Base-by-base conservation (phyloP, 2,888 invertebrate genomes). In the Lasioglossum zephyrum region DNA sequence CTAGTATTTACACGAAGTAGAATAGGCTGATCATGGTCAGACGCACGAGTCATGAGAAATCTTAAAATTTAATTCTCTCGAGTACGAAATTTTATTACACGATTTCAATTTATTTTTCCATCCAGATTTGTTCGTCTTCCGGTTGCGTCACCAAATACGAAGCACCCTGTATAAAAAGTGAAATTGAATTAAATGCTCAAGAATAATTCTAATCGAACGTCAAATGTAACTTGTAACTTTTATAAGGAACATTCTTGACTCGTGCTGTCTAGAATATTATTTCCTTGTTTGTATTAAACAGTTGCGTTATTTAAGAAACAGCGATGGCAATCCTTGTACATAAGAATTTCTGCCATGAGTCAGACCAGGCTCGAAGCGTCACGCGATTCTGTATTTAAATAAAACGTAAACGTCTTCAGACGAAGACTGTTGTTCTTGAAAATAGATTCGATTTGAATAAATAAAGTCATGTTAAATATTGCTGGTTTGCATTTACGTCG, bases 331-430 rank as follows among this genome's bases (percentile, higher is more conserved):
- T 73, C 49, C 57, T 63, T 36, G 26, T 18, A 16, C 41, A 31
- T 47, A 78, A 76, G 66, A 77, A 11, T 18, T 22, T 1, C 16
- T 36, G 16, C 47, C 31, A 53, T 82, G 86, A 86, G 70, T 86
- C 82, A 84, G 47, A 8, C 36, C 31, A 8, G 6, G 13, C 2
- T 41, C 41, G 31, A 41, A 72, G 16, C 26, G 13, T 74, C 47
- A 16, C 47, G 39, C 36, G 26, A 74, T 41, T 47, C 4, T 6
- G 16, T 36, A 3, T 39, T 77, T 26, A 39, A 63, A 44, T 63
- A 41, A 76, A 73, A 72, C 74, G 60, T 26, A 53, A 26, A 41
- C 16, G 6, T 6, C 66, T 82, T 4, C 31, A 47, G 18, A 41
- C 44, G 18, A 31, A 77, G 4, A 31, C n/a, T 6, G 5, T 22